phyloP scores from a whole-genome alignment of 2,113 vertebrate species.

The Pavo muticus region DNA sequence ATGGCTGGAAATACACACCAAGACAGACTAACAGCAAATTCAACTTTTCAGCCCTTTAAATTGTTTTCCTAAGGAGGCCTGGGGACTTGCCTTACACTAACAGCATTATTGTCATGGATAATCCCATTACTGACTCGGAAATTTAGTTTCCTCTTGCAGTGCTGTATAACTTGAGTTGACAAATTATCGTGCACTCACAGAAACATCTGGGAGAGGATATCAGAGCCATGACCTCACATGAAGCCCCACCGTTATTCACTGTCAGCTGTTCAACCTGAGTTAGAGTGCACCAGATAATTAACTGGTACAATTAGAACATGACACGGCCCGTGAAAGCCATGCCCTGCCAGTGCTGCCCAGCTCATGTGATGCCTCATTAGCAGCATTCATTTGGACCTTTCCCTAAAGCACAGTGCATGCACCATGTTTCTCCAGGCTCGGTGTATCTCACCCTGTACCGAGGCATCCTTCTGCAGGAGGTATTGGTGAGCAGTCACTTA shows the following conservation, averaged over 20 bases:
- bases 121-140: neutral
- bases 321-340: neutral
- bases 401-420: neutral
- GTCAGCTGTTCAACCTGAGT: neutral
- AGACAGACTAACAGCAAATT: neutral
- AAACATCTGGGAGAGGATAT: neutral
- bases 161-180: neutral
- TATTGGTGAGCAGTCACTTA: neutral
- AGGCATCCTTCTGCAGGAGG: neutral
- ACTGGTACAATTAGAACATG: neutral
- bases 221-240: neutral
- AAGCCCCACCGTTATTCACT: accelerated
- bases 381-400: neutral
- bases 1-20: neutral
- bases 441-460: neutral
- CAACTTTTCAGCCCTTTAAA: neutral
- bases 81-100: neutral
- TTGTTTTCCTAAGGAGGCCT: neutral
- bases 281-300: neutral
- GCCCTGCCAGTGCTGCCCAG: neutral
- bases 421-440: neutral
- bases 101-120: neutral
- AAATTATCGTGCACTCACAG: neutral
- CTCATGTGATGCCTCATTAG: accelerated
- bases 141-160: neutral